Evolutionary conservation across 2,888 invertebrate genomes (phyloP).

Genomic region (Phoenoteleia sp.): DNA sequence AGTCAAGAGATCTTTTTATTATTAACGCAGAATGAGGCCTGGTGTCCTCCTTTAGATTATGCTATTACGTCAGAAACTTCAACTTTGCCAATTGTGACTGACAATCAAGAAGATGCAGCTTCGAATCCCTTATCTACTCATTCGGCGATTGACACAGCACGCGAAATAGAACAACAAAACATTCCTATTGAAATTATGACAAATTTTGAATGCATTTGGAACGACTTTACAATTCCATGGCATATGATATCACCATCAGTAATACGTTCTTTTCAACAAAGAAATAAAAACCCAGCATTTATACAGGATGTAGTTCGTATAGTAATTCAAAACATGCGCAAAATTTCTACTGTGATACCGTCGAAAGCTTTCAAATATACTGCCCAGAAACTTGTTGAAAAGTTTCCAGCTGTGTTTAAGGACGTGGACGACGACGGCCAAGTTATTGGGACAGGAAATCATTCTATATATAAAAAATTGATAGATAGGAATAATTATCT

Average conservation of each 20-base stretch:
- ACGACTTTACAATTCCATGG: not conserved
- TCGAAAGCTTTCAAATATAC: slow-evolving; percentile 1
- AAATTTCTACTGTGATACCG: not conserved
- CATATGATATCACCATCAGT: not conserved
- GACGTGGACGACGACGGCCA: slow-evolving; percentile 76
- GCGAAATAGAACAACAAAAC: too few relatives aligned
- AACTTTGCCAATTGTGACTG: too few relatives aligned
- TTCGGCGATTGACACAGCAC: too few relatives aligned
- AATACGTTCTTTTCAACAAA: not conserved
- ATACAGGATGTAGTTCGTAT: not conserved
- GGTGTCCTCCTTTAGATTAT: not conserved
- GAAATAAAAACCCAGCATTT: not conserved
- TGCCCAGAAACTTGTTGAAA: not conserved
- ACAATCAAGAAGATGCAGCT: too few relatives aligned
- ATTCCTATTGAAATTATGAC: not conserved
- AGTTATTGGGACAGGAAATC: slow-evolving; percentile 72
- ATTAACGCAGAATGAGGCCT: not conserved
- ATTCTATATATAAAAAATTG: slow-evolving; percentile 68
- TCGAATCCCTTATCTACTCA: too few relatives aligned
- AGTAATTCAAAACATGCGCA: not conserved
- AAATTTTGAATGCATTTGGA: not conserved
- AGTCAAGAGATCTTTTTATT: not conserved
- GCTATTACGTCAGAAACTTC: too few relatives aligned
- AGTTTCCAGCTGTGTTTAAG: slow-evolving; percentile 11
- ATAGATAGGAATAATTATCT: slow-evolving; percentile 74